Conservation (phyloP, 2,797 vertebrate genomes). For the Melanotaenia maccullochi region DNA sequence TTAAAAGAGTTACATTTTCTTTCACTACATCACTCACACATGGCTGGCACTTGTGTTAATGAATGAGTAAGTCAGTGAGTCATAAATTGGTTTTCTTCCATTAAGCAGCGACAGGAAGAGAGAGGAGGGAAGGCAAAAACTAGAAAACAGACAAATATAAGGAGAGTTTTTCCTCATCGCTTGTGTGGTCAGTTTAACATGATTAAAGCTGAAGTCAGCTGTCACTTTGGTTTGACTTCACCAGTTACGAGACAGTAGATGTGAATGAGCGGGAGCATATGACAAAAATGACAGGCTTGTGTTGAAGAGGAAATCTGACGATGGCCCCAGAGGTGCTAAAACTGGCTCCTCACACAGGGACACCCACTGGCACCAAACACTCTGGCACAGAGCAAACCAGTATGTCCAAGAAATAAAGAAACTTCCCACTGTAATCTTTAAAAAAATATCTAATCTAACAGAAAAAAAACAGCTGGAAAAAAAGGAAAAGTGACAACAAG, state of each 20-base stretch:
- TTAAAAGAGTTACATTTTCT: slow-evolving; percentile 29
- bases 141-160: slow-evolving; percentile 47
- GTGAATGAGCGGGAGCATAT: slow-evolving; percentile 39
- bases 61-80: slow-evolving; percentile 66
- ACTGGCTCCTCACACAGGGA: slow-evolving; percentile 59
- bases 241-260: slow-evolving; percentile 47
- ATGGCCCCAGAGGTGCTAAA: slow-evolving; percentile 67
- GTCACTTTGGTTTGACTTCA: slow-evolving; percentile 74
- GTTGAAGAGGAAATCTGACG: slow-evolving; percentile 62
- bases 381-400: slow-evolving; percentile 10
- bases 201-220: slow-evolving; percentile 77
- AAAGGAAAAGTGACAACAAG: slow-evolving; percentile 14
- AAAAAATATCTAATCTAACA: slow-evolving; percentile 7
- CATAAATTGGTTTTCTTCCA: slow-evolving; percentile 60
- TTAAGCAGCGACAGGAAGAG: slow-evolving; percentile 55
- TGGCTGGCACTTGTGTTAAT: slow-evolving; percentile 48
- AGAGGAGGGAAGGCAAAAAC: slow-evolving; percentile 35
- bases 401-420: slow-evolving; percentile 41
- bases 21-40: slow-evolving; percentile 39
- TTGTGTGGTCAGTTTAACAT: slow-evolving; percentile 75
- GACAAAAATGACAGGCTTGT: slow-evolving; percentile 37
- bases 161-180: slow-evolving; percentile 49
- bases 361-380: slow-evolving; percentile 61
- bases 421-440: slow-evolving; percentile 19
- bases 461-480: slow-evolving; percentile 10